These are phyloP conservation scores for Chymomyza procnemis DNA, from an alignment of 2,888 invertebrate species.

Conservation along the genomic window DNA sequence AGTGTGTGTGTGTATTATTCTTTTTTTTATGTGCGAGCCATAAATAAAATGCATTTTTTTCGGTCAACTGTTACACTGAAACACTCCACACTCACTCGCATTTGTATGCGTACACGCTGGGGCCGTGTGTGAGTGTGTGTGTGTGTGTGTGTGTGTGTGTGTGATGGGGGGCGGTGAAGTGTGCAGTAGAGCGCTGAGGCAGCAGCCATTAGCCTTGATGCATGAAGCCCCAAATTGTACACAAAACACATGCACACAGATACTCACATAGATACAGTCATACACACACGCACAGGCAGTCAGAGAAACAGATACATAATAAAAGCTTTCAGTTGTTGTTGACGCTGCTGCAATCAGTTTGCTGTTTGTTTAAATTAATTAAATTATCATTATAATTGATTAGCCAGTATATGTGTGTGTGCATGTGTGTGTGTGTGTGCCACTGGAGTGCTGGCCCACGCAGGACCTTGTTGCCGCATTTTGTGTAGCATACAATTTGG, in stretches of 20 bases:
- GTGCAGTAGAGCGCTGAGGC: background rate
- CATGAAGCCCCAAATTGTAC: background rate
- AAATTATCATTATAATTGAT: slow-evolving; percentile 65
- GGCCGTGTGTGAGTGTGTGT: too few species aligned
- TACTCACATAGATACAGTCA: background rate
- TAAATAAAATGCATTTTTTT: slow-evolving; percentile 15
- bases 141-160: background rate
- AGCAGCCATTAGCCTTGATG: background rate
- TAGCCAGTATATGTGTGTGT: slow-evolving; percentile 38
- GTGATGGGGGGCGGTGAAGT: background rate
- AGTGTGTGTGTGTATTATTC: too few species aligned
- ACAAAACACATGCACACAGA: background rate
- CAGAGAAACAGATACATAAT: background rate
- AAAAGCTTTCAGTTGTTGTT: background rate
- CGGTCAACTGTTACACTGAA: background rate
- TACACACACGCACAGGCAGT: background rate
- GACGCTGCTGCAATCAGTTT: slow-evolving; percentile 32
- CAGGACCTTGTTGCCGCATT: background rate
- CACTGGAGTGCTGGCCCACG: background rate
- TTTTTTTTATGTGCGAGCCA: background rate
- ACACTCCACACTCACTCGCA: background rate
- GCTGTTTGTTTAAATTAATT: slow-evolving; percentile 61
- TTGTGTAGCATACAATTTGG: background rate
- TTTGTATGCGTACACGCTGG: too few species aligned
- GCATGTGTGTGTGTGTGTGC: background rate